Evolutionary conservation across 2,888 invertebrate genomes (phyloP).

Genomic region (Aquatica leii): DNA sequence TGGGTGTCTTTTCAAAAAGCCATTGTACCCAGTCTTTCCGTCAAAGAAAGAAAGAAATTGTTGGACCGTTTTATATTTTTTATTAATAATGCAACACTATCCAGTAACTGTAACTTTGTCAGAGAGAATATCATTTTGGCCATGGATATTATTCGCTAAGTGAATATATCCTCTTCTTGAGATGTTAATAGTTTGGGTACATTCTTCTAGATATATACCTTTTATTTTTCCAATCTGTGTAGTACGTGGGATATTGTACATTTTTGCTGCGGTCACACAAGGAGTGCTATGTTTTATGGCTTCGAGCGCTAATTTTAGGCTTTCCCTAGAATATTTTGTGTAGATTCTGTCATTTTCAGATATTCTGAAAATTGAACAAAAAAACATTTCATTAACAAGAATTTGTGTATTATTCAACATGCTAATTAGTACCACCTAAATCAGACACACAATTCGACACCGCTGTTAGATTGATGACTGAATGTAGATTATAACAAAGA

Average conservation of each 20-base stretch:
- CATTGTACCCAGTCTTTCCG: background rate
- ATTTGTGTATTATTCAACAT: background rate
- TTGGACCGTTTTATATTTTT: conserved; percentile 17
- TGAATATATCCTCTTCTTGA: conserved; percentile 31
- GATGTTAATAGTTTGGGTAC: no score
- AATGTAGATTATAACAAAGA: no score
- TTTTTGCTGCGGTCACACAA: conserved; percentile 26
- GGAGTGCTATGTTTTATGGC: conserved; percentile 29
- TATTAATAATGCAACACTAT: conserved; percentile 23
- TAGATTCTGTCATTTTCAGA: conserved; percentile 24
- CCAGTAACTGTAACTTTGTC: conserved; percentile 29
- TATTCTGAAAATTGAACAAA: conserved; percentile 19
- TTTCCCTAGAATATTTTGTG: conserved; percentile 21
- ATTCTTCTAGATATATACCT: conserved; percentile 33
- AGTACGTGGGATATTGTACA: conserved; percentile 33
- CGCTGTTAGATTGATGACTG: conserved; percentile 6
- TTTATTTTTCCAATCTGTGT: conserved; percentile 34
- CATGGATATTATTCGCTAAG: conserved; percentile 32
- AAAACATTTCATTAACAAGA: conserved; percentile 1
- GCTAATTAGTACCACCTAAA: conserved; percentile 3
- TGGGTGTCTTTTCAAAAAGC: conserved; percentile 1
- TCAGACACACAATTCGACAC: conserved; percentile 7
- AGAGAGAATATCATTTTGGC: conserved; percentile 25
- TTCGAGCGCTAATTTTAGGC: conserved; percentile 26
- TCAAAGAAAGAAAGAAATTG: background rate